Conservation (phyloP, 2,888 invertebrate species). For the Drosophila paracracens region DNA sequence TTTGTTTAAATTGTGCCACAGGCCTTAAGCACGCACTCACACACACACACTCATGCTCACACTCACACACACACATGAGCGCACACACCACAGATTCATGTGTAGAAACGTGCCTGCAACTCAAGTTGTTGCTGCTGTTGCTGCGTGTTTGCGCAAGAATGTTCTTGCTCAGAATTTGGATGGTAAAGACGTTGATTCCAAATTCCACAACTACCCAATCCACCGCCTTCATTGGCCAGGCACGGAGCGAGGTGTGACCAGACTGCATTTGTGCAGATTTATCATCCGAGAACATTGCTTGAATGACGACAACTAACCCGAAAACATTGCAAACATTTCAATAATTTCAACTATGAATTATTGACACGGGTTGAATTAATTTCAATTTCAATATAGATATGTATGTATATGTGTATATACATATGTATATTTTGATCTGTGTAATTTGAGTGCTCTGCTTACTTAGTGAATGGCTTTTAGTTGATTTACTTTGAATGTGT, state of each 20-base stretch:
- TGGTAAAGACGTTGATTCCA: slow-evolving; percentile 2
- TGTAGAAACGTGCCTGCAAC: slow-evolving; percentile 27
- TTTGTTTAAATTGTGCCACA: slow-evolving; percentile 55
- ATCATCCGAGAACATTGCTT: not conserved
- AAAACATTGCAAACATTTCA: slow-evolving; percentile 1
- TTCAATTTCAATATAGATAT: not conserved
- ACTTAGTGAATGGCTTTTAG: not conserved
- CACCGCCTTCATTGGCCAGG: not conserved
- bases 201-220: not conserved
- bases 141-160: slow-evolving; percentile 56
- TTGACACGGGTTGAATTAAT: not conserved
- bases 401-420: too few species aligned
- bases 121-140: slow-evolving; percentile 25
- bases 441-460: not conserved
- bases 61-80: slow-evolving; percentile 19
- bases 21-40: slow-evolving; percentile 24
- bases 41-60: slow-evolving; percentile 10
- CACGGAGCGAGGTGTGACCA: not conserved
- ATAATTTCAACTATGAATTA: not conserved
- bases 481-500: not conserved
- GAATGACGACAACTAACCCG: not conserved
- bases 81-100: slow-evolving; percentile 15
- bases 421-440: too few species aligned
- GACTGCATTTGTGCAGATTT: not conserved
- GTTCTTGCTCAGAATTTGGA: slow-evolving; percentile 40